Percentiles rank a stretch among this genome's conserved stretches.
These are phyloP conservation scores for Suncus etruscus DNA, from an alignment of 2,113 vertebrate genomes.

Conservation along the genomic window DNA sequence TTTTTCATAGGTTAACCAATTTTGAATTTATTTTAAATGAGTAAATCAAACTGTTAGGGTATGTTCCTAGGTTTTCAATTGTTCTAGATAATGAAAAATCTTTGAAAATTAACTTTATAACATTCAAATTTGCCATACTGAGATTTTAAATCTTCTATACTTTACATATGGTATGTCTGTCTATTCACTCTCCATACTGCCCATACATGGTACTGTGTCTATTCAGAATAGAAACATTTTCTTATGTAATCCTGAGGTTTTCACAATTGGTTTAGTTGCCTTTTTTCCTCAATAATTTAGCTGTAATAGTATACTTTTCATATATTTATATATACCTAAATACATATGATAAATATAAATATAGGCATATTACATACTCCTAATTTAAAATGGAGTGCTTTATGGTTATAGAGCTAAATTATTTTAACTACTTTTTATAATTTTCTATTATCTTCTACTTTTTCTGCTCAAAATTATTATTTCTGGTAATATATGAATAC, in stretches of 20 bases:
- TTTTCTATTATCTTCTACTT: not conserved
- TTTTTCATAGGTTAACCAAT: not conserved
- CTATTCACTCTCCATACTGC: not conserved
- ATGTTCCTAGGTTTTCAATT: constrained; percentile 47
- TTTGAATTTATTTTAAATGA: not conserved
- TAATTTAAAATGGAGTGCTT: not conserved
- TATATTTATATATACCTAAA: not conserved
- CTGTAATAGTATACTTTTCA: not conserved
- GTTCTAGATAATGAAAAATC: not conserved
- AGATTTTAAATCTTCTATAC: not conserved
- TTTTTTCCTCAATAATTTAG: not conserved
- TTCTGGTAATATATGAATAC: not conserved
- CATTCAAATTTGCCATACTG: not conserved
- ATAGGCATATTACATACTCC: not conserved
- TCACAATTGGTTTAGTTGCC: not conserved
- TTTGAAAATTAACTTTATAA: not conserved
- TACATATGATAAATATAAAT: not conserved
- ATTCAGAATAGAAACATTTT: not conserved
- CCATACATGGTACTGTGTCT: too few species aligned
- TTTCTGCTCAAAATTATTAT: not conserved
- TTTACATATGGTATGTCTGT: not conserved
- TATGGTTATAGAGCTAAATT: not conserved
- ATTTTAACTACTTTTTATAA: too few species aligned
- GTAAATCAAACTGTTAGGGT: not conserved
- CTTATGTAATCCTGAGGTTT: not conserved